Evolutionary conservation across 2,113 vertebrate genomes (phyloP).

Genomic region (Pontoporia blainvillei): DNA sequence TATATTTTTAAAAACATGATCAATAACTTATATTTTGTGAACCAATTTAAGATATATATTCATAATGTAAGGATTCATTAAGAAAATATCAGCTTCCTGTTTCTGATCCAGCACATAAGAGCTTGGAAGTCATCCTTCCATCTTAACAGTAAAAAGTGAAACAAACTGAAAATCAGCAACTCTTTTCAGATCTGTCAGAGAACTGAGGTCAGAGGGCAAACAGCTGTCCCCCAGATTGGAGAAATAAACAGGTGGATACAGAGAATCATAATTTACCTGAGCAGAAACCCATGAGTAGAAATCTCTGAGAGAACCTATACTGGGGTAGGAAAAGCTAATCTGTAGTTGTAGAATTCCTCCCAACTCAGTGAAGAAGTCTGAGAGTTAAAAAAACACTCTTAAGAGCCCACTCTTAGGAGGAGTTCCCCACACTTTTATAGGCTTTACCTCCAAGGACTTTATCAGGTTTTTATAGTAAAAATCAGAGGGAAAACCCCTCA

Average conservation of each 20-base stretch:
- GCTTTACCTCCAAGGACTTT: neutral
- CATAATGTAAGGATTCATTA: neutral
- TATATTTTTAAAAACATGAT: neutral
- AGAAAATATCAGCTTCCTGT: neutral
- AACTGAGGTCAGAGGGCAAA: neutral
- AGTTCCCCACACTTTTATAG: neutral
- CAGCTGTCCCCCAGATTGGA: accelerated
- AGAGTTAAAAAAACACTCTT: neutral
- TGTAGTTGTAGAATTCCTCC: neutral
- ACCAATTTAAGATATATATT: neutral
- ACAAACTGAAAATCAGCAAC: neutral
- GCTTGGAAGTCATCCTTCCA: neutral
- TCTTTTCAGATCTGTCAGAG: neutral
- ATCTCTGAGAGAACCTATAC: accelerated
- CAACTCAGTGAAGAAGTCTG: neutral
- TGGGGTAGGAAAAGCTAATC: neutral
- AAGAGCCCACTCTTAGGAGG: neutral
- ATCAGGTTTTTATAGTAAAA: neutral
- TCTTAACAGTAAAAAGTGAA: neutral
- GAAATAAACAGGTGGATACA: neutral
- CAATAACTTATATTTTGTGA: neutral
- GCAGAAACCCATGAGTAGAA: neutral
- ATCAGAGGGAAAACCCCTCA: neutral
- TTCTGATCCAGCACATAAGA: neutral
- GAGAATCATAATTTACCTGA: neutral